Base-by-base conservation (phyloP, 2,888 invertebrate species). In the Cacoxenus indagator region DNA sequence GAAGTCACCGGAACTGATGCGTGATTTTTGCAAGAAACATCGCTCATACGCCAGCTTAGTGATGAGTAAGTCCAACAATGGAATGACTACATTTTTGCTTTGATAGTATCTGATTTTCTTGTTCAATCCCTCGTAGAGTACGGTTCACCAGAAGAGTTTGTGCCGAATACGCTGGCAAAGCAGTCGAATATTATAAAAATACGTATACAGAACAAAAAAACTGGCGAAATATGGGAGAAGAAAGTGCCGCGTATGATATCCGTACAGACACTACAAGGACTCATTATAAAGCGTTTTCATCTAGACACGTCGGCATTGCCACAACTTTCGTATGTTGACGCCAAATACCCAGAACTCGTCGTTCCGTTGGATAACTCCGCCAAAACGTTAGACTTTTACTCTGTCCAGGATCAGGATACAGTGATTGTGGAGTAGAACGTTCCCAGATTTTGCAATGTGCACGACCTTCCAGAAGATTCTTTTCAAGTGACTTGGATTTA, bases 331-430 rank as follows among this genome's bases (percentile, higher is more conserved):
- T 89, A 92, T 70, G 79, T 91, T 1, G 91, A 92, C 77, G 90
- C 90, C 11, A 88, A 90, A 75, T 89, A 91, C 87, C 86, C 91
- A 4, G 91, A 92, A 19, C 91, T 94, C 9, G 92, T 94, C 84
- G 93, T 96, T 76, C 89, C 90, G 68, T 87, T 97, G 75, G 94
- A 96, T 75, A 96, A 96, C 85, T 93, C 92, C 70, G 92, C 95
- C 82, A 94, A 95, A 86, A 93, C 94, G 81, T 89, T 97, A 51
- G 92, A 92, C 62, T 95, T 92, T 86, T 97, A 93, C 88, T 95
- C 96, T 0, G 89, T 97, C 48, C 94, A 95, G 88, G 93, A 94
- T 80, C 95, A 94, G 70, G 96, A 97, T 88, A 92, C 90, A 70
- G 92, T 97, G 76, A 88, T 93, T 71, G 94, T 93, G 8, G 91